A percentile compares a stretch with the other conserved stretches of the same genome.
Evolutionary conservation across 1,140 invertebrate species (phyloP).

Genomic region (Papilio aristodemus): DNA sequence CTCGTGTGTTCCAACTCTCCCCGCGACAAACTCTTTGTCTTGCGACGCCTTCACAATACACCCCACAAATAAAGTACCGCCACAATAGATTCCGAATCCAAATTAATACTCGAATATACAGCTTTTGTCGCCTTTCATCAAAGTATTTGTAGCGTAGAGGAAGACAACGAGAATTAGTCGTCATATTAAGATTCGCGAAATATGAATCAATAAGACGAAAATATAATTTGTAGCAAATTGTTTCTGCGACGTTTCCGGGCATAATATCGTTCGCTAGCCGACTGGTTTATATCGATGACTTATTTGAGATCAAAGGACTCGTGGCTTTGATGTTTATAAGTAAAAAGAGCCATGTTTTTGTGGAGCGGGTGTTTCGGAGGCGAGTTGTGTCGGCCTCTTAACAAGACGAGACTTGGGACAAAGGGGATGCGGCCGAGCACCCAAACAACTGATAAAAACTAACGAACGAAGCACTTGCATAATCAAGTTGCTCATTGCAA

Average conservation of each 20-base stretch:
- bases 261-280: slow-evolving; percentile 55
- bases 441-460: slow-evolving; percentile 54
- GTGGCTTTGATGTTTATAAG: slow-evolving; percentile 73
- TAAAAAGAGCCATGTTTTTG: slow-evolving; percentile 70
- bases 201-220: slow-evolving; percentile 11
- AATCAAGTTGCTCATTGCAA: slow-evolving; percentile 41
- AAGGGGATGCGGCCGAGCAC: slow-evolving; percentile 44
- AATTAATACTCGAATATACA: slow-evolving; percentile 25
- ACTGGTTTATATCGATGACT: slow-evolving; percentile 67
- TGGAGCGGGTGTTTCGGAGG: slow-evolving; percentile 52
- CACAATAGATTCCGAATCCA: slow-evolving; percentile 13
- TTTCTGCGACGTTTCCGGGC: slow-evolving; percentile 41
- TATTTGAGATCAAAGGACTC: slow-evolving; percentile 66
- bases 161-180: slow-evolving; percentile 3
- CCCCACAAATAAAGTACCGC: slow-evolving; percentile 35
- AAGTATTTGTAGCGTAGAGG: background rate
- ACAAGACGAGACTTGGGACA: slow-evolving; percentile 52
- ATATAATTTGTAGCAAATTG: slow-evolving; percentile 26
- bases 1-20: slow-evolving; percentile 51
- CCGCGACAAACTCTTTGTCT: slow-evolving; percentile 67
- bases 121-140: background rate
- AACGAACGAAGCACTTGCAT: slow-evolving; percentile 46
- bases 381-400: slow-evolving; percentile 53
- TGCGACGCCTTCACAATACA: slow-evolving; percentile 55
- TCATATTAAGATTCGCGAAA: background rate